phyloP scores from a whole-genome alignment of 2,797 vertebrate genomes.

The Acrocephalus scirpaceus region DNA sequence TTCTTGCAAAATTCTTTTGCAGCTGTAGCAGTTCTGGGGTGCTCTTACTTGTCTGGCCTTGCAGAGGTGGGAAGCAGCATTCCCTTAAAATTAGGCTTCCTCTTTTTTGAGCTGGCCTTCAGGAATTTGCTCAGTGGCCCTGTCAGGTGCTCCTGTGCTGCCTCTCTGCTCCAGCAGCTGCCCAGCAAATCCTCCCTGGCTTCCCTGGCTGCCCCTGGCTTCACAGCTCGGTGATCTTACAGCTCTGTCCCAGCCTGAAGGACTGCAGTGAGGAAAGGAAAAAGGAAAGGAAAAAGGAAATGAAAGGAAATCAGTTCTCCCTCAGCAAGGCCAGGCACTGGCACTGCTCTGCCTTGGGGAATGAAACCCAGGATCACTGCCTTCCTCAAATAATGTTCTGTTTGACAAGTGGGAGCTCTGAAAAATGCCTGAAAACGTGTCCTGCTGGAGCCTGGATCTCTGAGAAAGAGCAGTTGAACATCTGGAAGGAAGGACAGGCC shows the following conservation, averaged over 20 bases:
- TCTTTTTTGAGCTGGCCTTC: background rate
- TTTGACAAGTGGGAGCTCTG: background rate
- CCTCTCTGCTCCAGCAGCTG: background rate
- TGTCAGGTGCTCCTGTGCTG: background rate
- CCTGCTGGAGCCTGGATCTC: background rate
- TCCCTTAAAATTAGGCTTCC: background rate
- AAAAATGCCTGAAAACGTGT: background rate
- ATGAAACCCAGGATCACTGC: background rate
- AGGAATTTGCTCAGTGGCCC: background rate
- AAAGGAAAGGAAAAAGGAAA: background rate
- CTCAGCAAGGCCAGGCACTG: background rate
- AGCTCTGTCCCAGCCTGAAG: background rate
- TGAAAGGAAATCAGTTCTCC: background rate
- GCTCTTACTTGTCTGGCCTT: no score
- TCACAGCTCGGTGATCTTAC: background rate
- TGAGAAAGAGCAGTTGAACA: background rate
- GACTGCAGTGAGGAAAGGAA: no score
- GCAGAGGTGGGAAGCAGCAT: background rate
- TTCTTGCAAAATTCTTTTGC: no score
- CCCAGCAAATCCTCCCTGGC: background rate
- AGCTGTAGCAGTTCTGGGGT: no score
- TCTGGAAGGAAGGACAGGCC: background rate
- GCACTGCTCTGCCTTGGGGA: background rate
- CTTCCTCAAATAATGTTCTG: background rate
- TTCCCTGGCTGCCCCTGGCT: background rate